Percentiles rank a stretch among this genome's conserved stretches.
These are phyloP conservation scores for Ostrea edulis DNA, from an alignment of 1,140 invertebrate species.

Conservation along the genomic window DNA sequence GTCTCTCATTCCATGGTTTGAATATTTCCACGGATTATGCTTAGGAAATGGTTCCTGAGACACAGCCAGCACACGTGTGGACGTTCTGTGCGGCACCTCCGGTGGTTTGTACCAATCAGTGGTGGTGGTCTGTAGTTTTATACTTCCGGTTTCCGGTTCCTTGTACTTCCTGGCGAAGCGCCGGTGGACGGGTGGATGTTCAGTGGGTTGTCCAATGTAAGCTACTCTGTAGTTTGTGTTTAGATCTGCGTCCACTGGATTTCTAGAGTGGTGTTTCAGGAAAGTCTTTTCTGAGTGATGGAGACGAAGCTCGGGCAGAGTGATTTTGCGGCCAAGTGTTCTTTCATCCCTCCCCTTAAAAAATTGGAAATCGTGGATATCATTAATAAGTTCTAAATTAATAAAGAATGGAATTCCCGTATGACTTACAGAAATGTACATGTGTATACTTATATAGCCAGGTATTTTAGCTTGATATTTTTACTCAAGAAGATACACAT, in stretches of 20 bases:
- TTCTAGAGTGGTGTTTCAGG: constrained; percentile 64
- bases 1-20: constrained; percentile 66
- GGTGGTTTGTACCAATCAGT: constrained; percentile 63
- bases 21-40: constrained; percentile 74
- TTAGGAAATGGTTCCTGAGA: constrained; percentile 72
- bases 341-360: constrained; percentile 64
- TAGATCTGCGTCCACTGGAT: constrained; percentile 59
- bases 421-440: too few relatives aligned
- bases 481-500: too few relatives aligned
- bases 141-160: constrained; percentile 46
- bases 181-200: constrained; percentile 59
- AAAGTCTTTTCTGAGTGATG: constrained; percentile 66
- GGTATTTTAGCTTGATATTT: too few relatives aligned
- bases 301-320: constrained; percentile 56
- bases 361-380: neutral
- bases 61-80: constrained; percentile 70
- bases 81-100: constrained; percentile 60
- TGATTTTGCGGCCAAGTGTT: constrained; percentile 59
- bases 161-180: constrained; percentile 61
- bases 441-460: too few relatives aligned
- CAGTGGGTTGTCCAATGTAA: constrained; percentile 59
- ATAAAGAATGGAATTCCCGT: too few relatives aligned
- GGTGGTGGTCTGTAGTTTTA: constrained; percentile 63
- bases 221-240: constrained; percentile 63
- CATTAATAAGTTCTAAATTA: too few relatives aligned